Evolutionary conservation across 2,888 invertebrate species (phyloP), one percentile per base, ranked within the genome.

Genomic region (Drosophila mercatorum): DNA sequence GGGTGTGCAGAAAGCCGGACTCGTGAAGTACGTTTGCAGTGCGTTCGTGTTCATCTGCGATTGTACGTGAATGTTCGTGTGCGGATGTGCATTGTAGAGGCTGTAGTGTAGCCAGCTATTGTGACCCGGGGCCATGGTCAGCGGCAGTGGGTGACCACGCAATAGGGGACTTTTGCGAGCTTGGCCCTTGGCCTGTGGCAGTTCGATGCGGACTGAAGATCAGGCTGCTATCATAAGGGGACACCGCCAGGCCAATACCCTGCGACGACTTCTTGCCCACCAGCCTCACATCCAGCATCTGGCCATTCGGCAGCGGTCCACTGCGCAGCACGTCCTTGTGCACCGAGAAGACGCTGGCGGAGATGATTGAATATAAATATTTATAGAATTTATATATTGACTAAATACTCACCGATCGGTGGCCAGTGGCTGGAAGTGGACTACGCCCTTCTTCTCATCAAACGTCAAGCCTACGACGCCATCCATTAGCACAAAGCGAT

Each of bases 231-330:
- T 96, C 96, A 0, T 94, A 93, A 0, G 95, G 95, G 76, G 96
- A 96, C 0, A 96, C 94, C 0, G 95, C 94, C 26, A 97, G 88
- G 0, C 96, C 96, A 8, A 97, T 94, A 5, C 97, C 97, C 91
- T 97, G 97, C 0, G 97, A 97, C 0, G 97, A 96, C 92, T 97
- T 97, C 87, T 95, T 95, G 0, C 97, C 97, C 14, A 97, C 96
- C 52, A 97, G 93, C 72, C 95, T 95, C 0, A 97, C 95, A 0
- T 96, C 96, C 59, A 97, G 91, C 75, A 95, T 95, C 51, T 95
- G 94, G 43, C 95, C 95, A 79, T 95, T 95, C 0, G 95, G 94
- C 1, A 95, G 94, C 0, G 97, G 97, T 0, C 97, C 97, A 2
- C 95, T 94, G 2, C 95, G 94, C 17, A 97, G 93, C 0, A 95